phyloP scores from a whole-genome alignment of 1,140 invertebrate genomes.

The Drosophila lowei region DNA sequence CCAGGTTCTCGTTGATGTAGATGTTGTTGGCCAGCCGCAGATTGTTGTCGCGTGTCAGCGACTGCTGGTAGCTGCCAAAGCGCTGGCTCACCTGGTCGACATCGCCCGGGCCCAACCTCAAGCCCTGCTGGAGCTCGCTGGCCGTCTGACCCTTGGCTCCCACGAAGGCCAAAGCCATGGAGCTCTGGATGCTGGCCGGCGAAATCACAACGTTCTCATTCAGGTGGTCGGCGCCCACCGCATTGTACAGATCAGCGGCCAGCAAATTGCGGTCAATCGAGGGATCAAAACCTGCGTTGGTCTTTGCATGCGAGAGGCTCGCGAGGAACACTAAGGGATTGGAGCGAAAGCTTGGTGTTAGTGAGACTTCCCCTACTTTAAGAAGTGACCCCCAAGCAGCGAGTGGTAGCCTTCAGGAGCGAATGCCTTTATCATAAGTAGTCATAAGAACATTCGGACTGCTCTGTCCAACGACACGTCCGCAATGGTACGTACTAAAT shows the following conservation, averaged over 20 bases:
- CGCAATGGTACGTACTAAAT: too few relatives aligned
- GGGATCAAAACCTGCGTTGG: constrained; percentile 42
- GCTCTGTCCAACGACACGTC: background rate
- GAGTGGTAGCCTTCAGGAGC: background rate
- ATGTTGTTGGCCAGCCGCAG: constrained; percentile 76
- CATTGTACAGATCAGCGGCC: constrained; percentile 73
- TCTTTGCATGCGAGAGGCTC: constrained; percentile 39
- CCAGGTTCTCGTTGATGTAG: constrained; percentile 78
- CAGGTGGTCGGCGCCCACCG: constrained; percentile 62
- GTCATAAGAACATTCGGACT: background rate
- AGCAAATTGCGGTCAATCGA: constrained; percentile 69
- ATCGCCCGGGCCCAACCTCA: constrained; percentile 65
- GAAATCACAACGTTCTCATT: constrained; percentile 76
- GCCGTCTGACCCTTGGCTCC: constrained; percentile 79
- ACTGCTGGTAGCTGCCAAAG: constrained; percentile 65
- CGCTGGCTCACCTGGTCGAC: constrained; percentile 70
- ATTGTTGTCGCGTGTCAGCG: constrained; percentile 71
- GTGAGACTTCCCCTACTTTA: background rate
- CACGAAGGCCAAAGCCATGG: constrained; percentile 76
- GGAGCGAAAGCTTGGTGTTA: constrained; percentile 5
- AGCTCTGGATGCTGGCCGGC: constrained; percentile 70
- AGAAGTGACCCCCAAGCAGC: too few relatives aligned
- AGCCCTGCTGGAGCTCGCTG: constrained; percentile 66
- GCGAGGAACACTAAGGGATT: constrained; percentile 33
- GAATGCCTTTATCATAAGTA: background rate